Conservation (phyloP, 2,113 vertebrate genomes). For the Saimiri boliviensis region DNA sequence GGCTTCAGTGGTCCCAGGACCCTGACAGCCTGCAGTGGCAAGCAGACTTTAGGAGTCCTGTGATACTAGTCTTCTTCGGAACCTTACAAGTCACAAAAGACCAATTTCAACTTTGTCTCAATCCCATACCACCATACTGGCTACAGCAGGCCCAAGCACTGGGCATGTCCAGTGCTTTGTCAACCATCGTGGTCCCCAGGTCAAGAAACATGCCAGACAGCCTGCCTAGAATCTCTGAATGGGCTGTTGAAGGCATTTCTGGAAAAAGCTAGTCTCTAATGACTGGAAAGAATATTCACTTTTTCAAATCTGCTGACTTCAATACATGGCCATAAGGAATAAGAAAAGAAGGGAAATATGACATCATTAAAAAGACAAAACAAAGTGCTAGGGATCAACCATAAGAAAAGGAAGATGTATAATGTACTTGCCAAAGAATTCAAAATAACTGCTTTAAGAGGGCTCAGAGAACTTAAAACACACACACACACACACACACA, state of each 20-base stretch:
- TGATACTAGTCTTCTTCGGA: accelerated
- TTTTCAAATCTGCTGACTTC: neutral
- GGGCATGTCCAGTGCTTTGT: neutral
- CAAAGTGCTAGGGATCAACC: neutral
- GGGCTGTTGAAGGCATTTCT: neutral
- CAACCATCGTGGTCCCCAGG: no score
- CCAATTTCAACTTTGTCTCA: neutral
- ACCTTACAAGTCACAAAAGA: neutral
- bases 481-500: no score
- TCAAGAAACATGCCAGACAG: neutral
- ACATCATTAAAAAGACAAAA: neutral
- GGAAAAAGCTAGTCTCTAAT: neutral
- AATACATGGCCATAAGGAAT: neutral
- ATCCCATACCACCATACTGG: neutral
- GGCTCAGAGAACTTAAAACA: neutral
- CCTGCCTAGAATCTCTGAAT: neutral
- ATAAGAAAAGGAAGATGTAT: neutral
- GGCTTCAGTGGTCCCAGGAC: neutral
- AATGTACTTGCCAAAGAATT: neutral
- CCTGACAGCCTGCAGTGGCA: neutral
- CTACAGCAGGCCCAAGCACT: neutral
- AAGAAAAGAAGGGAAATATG: neutral
- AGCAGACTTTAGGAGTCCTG: neutral
- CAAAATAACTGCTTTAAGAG: neutral
- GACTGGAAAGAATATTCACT: no score